Percentiles rank a stretch among this genome's conserved stretches.
phyloP scores from a whole-genome alignment of 2,113 vertebrate species.

The Amphiprion ocellaris region DNA sequence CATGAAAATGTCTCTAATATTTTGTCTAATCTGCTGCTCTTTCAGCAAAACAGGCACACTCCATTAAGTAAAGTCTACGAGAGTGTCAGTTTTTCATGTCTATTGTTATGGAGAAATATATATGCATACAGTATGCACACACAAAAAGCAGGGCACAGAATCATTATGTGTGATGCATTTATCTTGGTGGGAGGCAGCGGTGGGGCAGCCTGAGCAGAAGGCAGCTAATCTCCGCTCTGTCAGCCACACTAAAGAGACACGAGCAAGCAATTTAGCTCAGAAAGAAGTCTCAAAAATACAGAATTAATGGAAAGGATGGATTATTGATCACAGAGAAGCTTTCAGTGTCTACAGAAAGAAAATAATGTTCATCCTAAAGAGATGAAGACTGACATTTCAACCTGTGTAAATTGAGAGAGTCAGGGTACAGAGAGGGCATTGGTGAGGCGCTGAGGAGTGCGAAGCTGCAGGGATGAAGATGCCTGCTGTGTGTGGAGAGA shows the following conservation, averaged over 20 bases:
- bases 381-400: neutral
- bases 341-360: neutral
- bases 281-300: slow-evolving; percentile 7
- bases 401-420: neutral
- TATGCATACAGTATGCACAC: slow-evolving; percentile 3
- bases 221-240: slow-evolving; percentile 14
- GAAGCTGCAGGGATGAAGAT: slow-evolving; percentile 36
- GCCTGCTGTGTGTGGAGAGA: neutral
- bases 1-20: slow-evolving; percentile 3
- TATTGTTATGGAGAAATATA: slow-evolving; percentile 38
- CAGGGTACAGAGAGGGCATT: neutral
- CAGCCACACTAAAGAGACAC: slow-evolving; percentile 6
- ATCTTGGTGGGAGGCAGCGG: slow-evolving; percentile 47
- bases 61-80: slow-evolving; percentile 12
- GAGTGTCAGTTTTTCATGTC: slow-evolving; percentile 10
- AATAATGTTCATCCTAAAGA: neutral
- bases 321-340: slow-evolving; percentile 6
- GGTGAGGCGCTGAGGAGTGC: slow-evolving; percentile 15
- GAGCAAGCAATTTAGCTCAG: neutral
- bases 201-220: slow-evolving; percentile 7
- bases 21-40: slow-evolving; percentile 5
- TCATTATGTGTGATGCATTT: slow-evolving; percentile 50
- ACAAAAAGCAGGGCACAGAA: neutral
- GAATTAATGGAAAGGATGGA: neutral
- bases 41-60: slow-evolving; percentile 20